Evolutionary conservation across 2,888 invertebrate genomes (phyloP), one percentile per base, ranked within the genome.

Genomic region (Erebia palarica): DNA sequence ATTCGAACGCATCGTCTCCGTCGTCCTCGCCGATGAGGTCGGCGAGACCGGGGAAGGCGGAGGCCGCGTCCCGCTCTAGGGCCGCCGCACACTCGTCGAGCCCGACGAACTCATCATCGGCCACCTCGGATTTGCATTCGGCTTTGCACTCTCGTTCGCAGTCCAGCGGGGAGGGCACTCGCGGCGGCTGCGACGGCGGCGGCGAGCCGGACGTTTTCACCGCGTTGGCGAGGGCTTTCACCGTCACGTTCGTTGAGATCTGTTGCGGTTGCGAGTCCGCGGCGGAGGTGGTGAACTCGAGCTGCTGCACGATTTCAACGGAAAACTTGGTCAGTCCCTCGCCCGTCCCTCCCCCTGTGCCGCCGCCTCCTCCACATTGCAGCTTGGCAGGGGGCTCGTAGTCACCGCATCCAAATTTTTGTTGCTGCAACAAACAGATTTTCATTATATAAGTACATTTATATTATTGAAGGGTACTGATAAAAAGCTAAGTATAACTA

Each of bases 211-310:
- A 91, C 9, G 90, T 88, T 79, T 92, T 93, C 75, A 91, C 91
- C 77, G 90, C 94, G 83, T 91, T 94, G 78, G 87, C 94, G 81
- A 92, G 87, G 72, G 91, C 92, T 79, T 98, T 98, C 76, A 98
- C 98, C 68, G 98, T 98, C 71, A 98, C 97, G 93, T 98, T 98
- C 77, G 98, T 98, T 82, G 96, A 97, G 78, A 98, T 98, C 90
- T 97, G 97, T 84, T 97, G 97, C 68, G 97, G 96, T 84, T 97
- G 97, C 9, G 97, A 96, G 84, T 96, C 97, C 63, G 97, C 97
- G 68, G 97, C 96, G 63, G 96, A 97, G 58, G 97, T 97, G 75
- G 97, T 97, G 86, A 98, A 98, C 87, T 98, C 97, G 69, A 97
- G 92, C 86, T 97, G 98, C 86, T 98, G 98, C 27, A 98, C 98